Evolutionary conservation across 2,113 vertebrate species (phyloP), one percentile per base, ranked within the genome.

Genomic region (Cairina moschata): DNA sequence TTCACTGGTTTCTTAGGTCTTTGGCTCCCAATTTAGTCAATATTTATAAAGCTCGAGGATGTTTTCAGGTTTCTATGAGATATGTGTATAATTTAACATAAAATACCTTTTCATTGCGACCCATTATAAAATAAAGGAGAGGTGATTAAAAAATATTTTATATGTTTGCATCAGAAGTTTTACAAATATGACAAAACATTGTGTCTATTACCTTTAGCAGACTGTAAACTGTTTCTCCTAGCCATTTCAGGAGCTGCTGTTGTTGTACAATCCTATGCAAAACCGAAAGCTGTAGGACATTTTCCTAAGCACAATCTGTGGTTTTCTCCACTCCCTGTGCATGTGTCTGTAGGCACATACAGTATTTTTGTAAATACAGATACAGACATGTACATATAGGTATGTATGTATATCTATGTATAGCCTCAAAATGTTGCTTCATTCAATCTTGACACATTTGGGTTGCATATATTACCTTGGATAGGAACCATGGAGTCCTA

Each of bases 311-410:
- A 32, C 32, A 77, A 54, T 8, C 3, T 86, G 50, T 42, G 7
- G 22, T 60, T 13, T 34, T 80, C 12, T 42, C 62, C 22, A 32
- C 3, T 54, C 11, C 18, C 2, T 40, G 8, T 21, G 4, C 10
- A 3, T 8, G 31, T 52, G 14, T 44, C 4, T 46, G 23, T 25
- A 5, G 2, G 2, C 2, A 0, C 17, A 50, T 6, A 25, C 12
- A 25, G 17, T 1, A 11, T 6, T 2, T 2, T 0, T 31, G 8
- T 46, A 6, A 17, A n/a, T 42, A 28, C 17, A 38, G 23, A 34
- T 65, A 40, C 2, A 67, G 29, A 40, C 26, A 29, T 13, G 5
- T 13, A 72, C 7, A 26, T 20, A 17, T 5, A 69, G 36, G 15
- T 22, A 40, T 7, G 5, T 20, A 36, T n/a, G 25, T 34, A 8